Evolutionary conservation across 1,140 invertebrate species (phyloP), one percentile per base, ranked within the genome.

Genomic region (Penaeus japonicus): DNA sequence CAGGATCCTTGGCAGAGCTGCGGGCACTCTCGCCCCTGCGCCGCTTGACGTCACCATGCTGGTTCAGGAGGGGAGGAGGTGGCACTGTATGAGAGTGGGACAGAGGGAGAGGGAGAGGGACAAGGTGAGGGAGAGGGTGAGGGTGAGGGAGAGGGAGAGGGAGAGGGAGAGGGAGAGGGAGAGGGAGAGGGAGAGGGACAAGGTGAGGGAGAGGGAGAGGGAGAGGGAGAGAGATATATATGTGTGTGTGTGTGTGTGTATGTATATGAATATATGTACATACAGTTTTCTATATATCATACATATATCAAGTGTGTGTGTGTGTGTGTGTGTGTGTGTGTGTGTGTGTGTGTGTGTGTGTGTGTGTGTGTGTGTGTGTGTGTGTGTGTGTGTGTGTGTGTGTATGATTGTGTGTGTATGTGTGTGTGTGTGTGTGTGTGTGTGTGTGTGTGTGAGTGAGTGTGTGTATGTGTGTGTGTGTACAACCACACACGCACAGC

Each of bases 1-100:
- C 54, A 98, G 92, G 89, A 98, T 95, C 90, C 96, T 94, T 1
- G 97, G 96, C 91, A 97, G 95, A 77, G 95, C 95, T n/a, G 95
- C 94, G 2, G 97, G 97, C 90, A 98, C 89, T 18, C 89, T 54
- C 27, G 78, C 62, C 57, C 89, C 88, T 1, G 47, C 78, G 1
- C 70, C n/a, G 5, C 79, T 65, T 27, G 80, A 32, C 47, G 81
- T 62, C 55, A 89, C 82, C 87, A 85, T 79, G n/a, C 59, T 84
- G 78, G 10, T 70, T 70, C 20, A 22, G 39, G 53, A 77, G 17
- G 3, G 39, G 24, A 27, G 22, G 22, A 15, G 62, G 15, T 7
- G 10, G 62, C n/a, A n/a, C n/a, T n/a, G n/a, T 1, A 20, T 3
- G 62, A 65, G 59, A 65, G 59, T n/a, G 59, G 12, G 59, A 12